A percentile compares a stretch with the other conserved stretches of the same genome.
Evolutionary conservation across 1,140 invertebrate genomes (phyloP).

Genomic region (Eupeodes corollae): DNA sequence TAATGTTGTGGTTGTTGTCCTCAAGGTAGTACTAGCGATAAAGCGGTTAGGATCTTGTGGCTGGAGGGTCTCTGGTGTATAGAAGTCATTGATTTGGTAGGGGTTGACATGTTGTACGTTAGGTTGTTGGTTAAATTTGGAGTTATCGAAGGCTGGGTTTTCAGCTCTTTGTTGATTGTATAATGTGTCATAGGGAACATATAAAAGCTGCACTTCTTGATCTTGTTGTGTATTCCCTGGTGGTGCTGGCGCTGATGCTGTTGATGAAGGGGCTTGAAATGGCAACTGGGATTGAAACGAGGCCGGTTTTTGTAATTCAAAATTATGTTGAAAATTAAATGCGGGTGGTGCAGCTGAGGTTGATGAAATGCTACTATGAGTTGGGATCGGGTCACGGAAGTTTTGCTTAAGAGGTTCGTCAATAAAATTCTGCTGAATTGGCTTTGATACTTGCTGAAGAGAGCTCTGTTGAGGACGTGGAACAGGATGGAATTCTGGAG

Average conservation of each 20-base stretch:
- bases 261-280: conserved; percentile 2
- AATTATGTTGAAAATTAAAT: too few relatives aligned
- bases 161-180: conserved; percentile 41
- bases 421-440: conserved; percentile 27
- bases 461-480: conserved; percentile 15
- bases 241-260: conserved; percentile 1
- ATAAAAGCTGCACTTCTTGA: conserved; percentile 63
- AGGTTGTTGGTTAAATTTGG: conserved; percentile 30
- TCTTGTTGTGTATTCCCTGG: conserved; percentile 23
- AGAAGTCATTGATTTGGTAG: conserved; percentile 33
- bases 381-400: conserved; percentile 1
- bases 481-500: conserved; percentile 19
- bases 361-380: too few relatives aligned
- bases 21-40: conserved; percentile 13
- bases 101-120: conserved; percentile 22
- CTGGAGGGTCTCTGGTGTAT: conserved; percentile 27
- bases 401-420: conserved; percentile 21
- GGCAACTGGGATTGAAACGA: conserved; percentile 5
- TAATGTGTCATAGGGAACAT: conserved; percentile 65
- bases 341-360: too few relatives aligned
- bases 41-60: conserved; percentile 15
- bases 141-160: conserved; percentile 27
- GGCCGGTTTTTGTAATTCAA: background rate
- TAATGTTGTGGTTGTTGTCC: conserved; percentile 32
- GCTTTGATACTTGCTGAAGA: conserved; percentile 13